phyloP scores from a whole-genome alignment of 1,140 invertebrate species.

The Zaprionus ornatus region DNA sequence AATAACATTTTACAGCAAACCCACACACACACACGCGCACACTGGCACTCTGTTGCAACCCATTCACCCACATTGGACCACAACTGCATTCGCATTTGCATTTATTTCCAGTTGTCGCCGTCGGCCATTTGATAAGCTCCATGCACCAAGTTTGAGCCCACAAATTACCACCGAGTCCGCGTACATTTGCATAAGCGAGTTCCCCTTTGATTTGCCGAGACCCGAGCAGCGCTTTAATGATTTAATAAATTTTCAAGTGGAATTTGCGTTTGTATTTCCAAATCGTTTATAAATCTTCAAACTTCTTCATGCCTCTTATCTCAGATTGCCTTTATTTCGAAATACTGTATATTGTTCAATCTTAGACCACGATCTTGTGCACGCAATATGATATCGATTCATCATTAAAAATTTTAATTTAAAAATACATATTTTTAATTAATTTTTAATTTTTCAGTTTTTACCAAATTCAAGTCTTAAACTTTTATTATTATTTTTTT shows the following conservation, averaged over 20 bases:
- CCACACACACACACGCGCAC: constrained; percentile 26
- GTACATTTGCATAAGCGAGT: constrained; percentile 51
- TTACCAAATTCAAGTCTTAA: no score
- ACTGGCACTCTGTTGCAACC: constrained; percentile 9
- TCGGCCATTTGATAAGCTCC: constrained; percentile 8
- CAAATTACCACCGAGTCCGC: constrained; percentile 16
- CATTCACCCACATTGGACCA: constrained; percentile 30
- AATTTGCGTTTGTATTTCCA: background rate
- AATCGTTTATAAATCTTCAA: no score
- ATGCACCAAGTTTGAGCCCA: background rate
- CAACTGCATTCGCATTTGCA: constrained; percentile 51
- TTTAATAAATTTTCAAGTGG: background rate
- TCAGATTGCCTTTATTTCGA: no score
- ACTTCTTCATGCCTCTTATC: no score
- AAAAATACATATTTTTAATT: no score
- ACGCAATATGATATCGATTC: no score
- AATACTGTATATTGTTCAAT: no score
- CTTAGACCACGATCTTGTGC: no score
- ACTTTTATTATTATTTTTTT: no score
- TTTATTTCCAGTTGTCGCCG: constrained; percentile 35
- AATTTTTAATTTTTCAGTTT: no score
- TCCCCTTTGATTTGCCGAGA: background rate
- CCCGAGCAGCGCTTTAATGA: background rate
- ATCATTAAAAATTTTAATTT: no score
- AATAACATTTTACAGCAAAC: constrained; percentile 63